Evolutionary conservation across 2,888 invertebrate species (phyloP).

Genomic region (Leptopilina drosophilae): DNA sequence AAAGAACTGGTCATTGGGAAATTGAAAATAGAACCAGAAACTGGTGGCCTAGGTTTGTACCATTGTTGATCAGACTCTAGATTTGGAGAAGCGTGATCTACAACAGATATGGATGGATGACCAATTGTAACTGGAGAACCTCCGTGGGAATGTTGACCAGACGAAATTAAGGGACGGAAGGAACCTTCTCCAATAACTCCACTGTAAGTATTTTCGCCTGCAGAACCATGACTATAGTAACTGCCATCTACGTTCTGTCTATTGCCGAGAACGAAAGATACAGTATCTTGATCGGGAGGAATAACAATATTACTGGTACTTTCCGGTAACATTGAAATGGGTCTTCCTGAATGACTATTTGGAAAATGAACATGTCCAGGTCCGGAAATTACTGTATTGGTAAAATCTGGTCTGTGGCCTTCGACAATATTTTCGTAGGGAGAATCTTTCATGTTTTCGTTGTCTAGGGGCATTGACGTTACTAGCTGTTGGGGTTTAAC

Average conservation of each 20-base stretch:
- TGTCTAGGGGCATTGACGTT: conserved; percentile 68
- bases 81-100: conserved; percentile 55
- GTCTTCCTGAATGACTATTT: conserved; percentile 49
- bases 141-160: conserved; percentile 71
- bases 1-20: neutral
- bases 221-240: conserved; percentile 76
- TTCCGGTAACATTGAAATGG: conserved; percentile 67
- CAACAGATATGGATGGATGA: conserved; percentile 60
- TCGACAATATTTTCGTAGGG: conserved; percentile 63
- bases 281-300: conserved; percentile 82
- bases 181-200: conserved; percentile 56
- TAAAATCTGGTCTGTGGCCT: conserved; percentile 52
- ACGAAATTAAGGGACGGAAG: conserved; percentile 60
- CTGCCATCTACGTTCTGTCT: conserved; percentile 80
- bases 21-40: conserved; percentile 16
- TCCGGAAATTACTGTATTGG: conserved; percentile 20
- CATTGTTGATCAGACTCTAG: conserved; percentile 55
- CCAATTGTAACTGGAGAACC: conserved; percentile 57
- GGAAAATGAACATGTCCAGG: conserved; percentile 51
- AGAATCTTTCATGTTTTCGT: conserved; percentile 47
- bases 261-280: conserved; percentile 82
- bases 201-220: conserved; percentile 78
- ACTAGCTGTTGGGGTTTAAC: conserved; percentile 56
- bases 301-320: conserved; percentile 83
- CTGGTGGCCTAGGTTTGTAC: conserved; percentile 56